Evolutionary conservation across 2,113 vertebrate species (phyloP), one percentile per base, ranked within the genome.

Genomic region (Gymnogyps californianus): DNA sequence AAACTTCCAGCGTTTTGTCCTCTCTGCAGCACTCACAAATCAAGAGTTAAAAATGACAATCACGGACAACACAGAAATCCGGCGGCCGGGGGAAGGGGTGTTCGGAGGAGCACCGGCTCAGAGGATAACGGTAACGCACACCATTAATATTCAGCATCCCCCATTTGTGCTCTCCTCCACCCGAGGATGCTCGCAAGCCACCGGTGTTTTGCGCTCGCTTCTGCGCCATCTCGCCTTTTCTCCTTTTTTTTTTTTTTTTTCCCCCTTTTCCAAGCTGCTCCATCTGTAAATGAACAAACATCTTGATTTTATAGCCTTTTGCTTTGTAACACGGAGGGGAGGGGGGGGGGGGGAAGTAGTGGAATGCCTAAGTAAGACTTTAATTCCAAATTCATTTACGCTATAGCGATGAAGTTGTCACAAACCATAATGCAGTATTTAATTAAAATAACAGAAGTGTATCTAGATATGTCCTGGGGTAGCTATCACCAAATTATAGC

Each of bases 381-480:
- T 98, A 96, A 98, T 98, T 98, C 98, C 62, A n/a, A 95, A 98
- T 98, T 98, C 97, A 98, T 97, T 98, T 97, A 79, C 77, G 59
- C 97, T 65, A 34, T 74, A 90, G 97, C 93, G 92, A 82, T 96
- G 97, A 93, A 92, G 97, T 98, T 98, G 98, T 98, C 98, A 98
- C 97, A 96, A 97, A 96, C 97, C 97, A 96, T 98, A 98, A 98
- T 98, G 97, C 97, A 98, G 97, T 96, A 98, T 97, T 98, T 98
- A 98, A 98, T 98, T 98, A 98, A 98, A 98, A 97, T 97, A 98
- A 96, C 96, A 97, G 81, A 97, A 98, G 97, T 94, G 87, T 47
- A 94, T 96, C 96, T 96, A 76, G 96, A 89, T 95, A 92, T 96
- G 97, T 98, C 98, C 98, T 98, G 97, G 97, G 97, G 98, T 97